phyloP scores from a whole-genome alignment of 2,797 vertebrate genomes.

The Amniataba percoides region DNA sequence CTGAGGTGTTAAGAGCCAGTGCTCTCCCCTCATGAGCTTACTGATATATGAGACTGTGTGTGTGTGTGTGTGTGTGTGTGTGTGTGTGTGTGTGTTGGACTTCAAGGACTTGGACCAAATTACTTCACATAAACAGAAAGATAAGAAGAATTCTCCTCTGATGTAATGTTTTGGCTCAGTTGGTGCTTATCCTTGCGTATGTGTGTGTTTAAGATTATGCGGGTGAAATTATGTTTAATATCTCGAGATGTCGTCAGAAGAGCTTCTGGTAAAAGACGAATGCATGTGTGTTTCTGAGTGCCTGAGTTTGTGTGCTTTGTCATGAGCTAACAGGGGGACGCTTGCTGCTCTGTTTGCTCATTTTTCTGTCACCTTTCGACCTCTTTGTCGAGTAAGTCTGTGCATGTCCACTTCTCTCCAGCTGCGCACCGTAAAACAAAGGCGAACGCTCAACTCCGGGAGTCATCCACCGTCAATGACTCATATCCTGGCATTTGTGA shows the following conservation, averaged over 20 bases:
- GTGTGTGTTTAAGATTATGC: no score
- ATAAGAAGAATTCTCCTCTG: neutral
- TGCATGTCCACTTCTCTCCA: neutral
- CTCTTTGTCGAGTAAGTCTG: conserved; percentile 17
- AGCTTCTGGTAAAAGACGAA: neutral
- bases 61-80: conserved; percentile 1
- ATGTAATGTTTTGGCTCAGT: neutral
- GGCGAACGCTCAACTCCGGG: neutral
- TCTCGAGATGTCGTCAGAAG: neutral
- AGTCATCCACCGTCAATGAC: conserved; percentile 27
- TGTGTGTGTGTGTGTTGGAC: neutral
- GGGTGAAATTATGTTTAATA: neutral
- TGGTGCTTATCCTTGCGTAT: no score
- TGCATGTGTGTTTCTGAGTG: neutral
- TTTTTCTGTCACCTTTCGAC: conserved; percentile 38
- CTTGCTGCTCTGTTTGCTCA: conserved; percentile 1
- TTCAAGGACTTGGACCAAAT: neutral
- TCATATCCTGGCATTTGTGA: conserved; percentile 52
- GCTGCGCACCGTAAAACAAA: conserved; percentile 4
- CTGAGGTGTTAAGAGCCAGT: neutral
- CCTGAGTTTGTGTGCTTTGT: neutral
- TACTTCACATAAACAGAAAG: neutral
- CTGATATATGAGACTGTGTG: conserved; percentile 31
- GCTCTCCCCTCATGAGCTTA: neutral
- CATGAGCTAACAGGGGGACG: neutral